Evolutionary conservation across 2,797 vertebrate species (phyloP).

Genomic region (Anguilla obscura): DNA sequence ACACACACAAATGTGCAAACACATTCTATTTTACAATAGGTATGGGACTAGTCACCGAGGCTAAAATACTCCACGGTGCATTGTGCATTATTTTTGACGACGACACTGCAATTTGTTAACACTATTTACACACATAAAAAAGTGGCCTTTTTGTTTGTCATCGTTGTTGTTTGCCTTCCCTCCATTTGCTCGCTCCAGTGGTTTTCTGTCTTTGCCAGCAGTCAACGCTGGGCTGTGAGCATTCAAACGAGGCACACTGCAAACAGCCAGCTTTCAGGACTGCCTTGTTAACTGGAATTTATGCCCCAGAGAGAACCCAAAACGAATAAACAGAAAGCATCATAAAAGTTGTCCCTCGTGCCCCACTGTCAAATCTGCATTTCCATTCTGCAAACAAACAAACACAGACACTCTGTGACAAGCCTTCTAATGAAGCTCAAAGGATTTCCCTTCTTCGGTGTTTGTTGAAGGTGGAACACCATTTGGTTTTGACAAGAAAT

Average conservation of each 20-base stretch:
- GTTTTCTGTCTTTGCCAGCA: neutral
- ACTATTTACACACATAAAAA: neutral
- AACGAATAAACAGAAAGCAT: neutral
- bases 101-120: neutral
- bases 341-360: constrained; percentile 7
- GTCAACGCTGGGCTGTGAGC: neutral
- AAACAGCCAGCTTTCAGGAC: neutral
- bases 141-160: neutral
- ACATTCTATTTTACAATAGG: too few relatives aligned
- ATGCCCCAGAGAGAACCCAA: constrained; percentile 3
- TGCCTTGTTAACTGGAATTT: constrained; percentile 10
- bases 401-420: neutral
- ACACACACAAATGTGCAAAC: neutral
- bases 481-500: neutral
- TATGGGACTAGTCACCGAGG: neutral
- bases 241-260: neutral
- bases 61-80: neutral
- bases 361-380: constrained; percentile 2
- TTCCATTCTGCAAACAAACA: neutral
- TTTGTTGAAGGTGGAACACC: neutral
- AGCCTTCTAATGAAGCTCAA: constrained; percentile 8
- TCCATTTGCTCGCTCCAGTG: constrained; percentile 1
- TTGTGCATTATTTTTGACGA: neutral
- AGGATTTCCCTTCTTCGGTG: neutral
- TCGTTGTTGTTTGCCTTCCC: neutral